Base-by-base conservation (phyloP, 2,888 invertebrate genomes). In the Eugnorisma glareosa region DNA sequence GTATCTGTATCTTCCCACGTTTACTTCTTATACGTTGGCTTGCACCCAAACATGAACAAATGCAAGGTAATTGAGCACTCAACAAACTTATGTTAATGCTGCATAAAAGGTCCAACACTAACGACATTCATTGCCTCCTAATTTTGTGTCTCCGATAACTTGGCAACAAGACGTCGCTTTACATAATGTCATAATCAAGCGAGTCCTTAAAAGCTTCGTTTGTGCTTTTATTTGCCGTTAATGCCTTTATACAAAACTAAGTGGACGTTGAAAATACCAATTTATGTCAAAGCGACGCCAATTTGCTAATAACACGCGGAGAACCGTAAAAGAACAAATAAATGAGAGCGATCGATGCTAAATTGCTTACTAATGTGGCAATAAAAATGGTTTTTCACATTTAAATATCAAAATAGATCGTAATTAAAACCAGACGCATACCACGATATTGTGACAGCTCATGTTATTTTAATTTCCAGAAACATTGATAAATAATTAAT, bases 201-300 rank as follows among this genome's bases (percentile, higher is more conserved):
- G 91, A 84, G 81, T 82, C 75, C 89, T 92, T 93, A 93, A 94
- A 94, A 93, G 92, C 90, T 82, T 90, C 75, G 69, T 72, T 86
- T 83, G 76, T 88, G 73, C 89, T 93, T 86, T 93, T 92, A 92
- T 93, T 90, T 84, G 73, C 85, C 82, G 86, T 91, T 90, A 91
- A 92, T 91, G 89, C 83, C 88, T 92, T 92, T 91, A 93, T 92
- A 89, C 79, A 74, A 86, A 93, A 93, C 90, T 90, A 93, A 94
- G 92, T 93, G 82, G 84, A 63, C 74, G 84, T 88, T 83, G 75
- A 88, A 85, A 89, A 89, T 89, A 88, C 76, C 82, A 88, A 90
- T 91, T 92, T 88, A 92, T 90, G 88, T 85, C 85, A 86, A 90
- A 86, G 79, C 82, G 91, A 91, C 93, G 92, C 92, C 92, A 89